A percentile compares a stretch with the other conserved stretches of the same genome.
Evolutionary conservation across 2,113 vertebrate genomes (phyloP).

Genomic region (Poeciliopsis occidentalis): DNA sequence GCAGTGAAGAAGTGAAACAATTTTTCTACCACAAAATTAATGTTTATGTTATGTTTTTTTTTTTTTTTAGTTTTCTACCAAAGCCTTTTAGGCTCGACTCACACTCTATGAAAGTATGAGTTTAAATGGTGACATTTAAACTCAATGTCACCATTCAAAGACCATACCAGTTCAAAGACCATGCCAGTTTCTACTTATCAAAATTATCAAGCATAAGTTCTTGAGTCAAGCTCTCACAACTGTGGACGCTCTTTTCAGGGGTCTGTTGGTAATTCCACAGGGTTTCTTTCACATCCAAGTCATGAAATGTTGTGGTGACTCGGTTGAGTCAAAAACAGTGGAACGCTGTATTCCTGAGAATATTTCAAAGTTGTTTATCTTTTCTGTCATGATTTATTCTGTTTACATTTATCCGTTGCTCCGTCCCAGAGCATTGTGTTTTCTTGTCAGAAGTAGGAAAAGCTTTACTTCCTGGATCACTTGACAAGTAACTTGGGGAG

Average conservation of each 20-base stretch:
- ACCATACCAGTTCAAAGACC: no score
- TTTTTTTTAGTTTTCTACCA: no score
- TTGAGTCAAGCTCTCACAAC: not conserved
- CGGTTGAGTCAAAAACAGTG: slow-evolving; percentile 10
- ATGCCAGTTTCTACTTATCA: no score
- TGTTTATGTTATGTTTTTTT: no score
- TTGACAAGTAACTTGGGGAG: not conserved
- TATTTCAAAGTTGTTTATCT: slow-evolving; percentile 44
- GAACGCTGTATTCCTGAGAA: slow-evolving; percentile 8
- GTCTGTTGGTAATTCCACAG: slow-evolving; percentile 48
- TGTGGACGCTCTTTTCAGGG: slow-evolving; percentile 6
- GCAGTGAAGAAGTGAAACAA: no score
- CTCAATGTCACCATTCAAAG: no score
- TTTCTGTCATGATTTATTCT: slow-evolving; percentile 1
- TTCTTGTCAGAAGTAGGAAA: not conserved
- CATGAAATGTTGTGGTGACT: slow-evolving; percentile 24
- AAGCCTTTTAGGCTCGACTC: no score
- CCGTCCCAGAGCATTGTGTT: not conserved
- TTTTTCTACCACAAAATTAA: no score
- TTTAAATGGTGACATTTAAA: no score
- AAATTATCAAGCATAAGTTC: no score
- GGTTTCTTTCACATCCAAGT: slow-evolving; percentile 28
- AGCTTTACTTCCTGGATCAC: not conserved
- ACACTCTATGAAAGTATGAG: no score
- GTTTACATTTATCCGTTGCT: slow-evolving; percentile 24